Evolutionary conservation across 2,888 invertebrate species (phyloP).

Genomic region (Orchesella flavescens): DNA sequence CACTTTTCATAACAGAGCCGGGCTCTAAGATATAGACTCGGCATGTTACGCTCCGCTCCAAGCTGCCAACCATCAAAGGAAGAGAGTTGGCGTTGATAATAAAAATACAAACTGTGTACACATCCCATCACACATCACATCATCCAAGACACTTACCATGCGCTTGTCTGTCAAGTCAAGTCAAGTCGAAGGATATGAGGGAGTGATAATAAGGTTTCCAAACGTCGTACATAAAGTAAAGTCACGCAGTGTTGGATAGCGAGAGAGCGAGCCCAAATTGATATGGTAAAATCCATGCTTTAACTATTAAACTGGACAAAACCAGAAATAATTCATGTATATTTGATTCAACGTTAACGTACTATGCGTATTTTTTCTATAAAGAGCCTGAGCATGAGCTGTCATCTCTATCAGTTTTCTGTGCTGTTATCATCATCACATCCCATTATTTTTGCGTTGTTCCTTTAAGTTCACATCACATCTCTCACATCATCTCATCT

Average conservation of each 20-base stretch:
- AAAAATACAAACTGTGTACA: not conserved
- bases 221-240: not conserved
- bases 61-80: not conserved
- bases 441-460: slow-evolving; percentile 7
- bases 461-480: slow-evolving; percentile 12
- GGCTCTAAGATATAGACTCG: too few species aligned
- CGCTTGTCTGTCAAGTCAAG: slow-evolving; percentile 36
- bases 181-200: not conserved
- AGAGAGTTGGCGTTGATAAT: not conserved
- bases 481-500: not conserved
- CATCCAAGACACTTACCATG: slow-evolving; percentile 24
- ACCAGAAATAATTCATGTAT: not conserved
- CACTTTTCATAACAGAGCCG: slow-evolving; percentile 3
- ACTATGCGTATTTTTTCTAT: too few species aligned
- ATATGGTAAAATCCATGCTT: not conserved
- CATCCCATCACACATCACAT: not conserved
- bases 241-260: not conserved
- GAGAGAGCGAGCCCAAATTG: too few species aligned
- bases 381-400: too few species aligned
- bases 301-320: slow-evolving; percentile 2
- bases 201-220: slow-evolving; percentile 41
- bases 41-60: too few species aligned
- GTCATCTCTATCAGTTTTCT: slow-evolving; percentile 38
- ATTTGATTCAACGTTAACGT: not conserved
- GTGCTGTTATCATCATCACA: slow-evolving; percentile 19